Base-by-base conservation (phyloP, 1,140 invertebrate genomes). In the Pseudomyrmex concolor region DNA sequence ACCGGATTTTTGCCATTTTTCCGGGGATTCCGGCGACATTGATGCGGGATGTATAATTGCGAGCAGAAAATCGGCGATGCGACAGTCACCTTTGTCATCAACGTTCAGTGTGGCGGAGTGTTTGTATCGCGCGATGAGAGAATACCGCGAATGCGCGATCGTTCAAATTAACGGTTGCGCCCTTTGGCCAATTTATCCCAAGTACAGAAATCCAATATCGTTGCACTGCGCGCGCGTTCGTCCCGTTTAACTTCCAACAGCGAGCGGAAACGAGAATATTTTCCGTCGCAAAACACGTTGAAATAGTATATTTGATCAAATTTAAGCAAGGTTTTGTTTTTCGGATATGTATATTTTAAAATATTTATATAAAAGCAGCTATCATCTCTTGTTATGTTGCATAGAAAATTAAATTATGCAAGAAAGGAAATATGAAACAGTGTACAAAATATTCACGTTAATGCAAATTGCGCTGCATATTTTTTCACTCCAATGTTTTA, bases 201-300 rank as follows among this genome's bases (percentile, higher is more conserved):
- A 80, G 50, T 50, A 59, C 43, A 48, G 54, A 70, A 70, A 80
- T 70, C 15, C 54, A 71, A 80, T 80, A 80, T 80, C 54, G 66
- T 19, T 59, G 15, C 63, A 43, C 2, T 17, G 50, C 2, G 60
- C 13, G 15, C 34, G 13, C 22, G 34, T 34, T 9, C 5, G 19
- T 10, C 10, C 22, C 43, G 34, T 15, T 70, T 48, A 78, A 57
- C 25, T 60, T 59, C 15, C 12, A 34, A 34, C 9, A 55, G 2
- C 7, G 10, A n/a, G 8, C n/a, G 34, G 12, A 59, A 80, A 70
- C 10, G 66, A 78, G 51, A 68, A 9, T 59, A 34, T 80, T 60
- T 34, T 25, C 2, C 12, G n/a, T 67, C 10, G 34, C 34, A 2
- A 43, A 34, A 10, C 17, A 25, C n/a, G 5, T n/a, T 67, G 7